Conservation (phyloP, 1,140 invertebrate genomes). For the Drosophila grimshawi region DNA sequence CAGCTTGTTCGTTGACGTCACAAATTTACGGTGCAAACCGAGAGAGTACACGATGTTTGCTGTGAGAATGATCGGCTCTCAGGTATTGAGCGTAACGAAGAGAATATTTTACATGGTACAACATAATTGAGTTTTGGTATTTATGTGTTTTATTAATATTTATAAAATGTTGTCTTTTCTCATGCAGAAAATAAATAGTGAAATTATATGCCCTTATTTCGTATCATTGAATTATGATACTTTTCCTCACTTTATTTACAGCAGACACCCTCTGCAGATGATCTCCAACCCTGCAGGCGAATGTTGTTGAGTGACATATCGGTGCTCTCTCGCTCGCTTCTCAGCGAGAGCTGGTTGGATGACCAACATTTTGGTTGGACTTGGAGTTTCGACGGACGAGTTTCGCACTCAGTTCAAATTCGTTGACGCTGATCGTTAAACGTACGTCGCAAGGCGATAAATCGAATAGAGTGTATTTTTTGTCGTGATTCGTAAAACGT, state of each 20-base stretch:
- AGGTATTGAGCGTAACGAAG: slow-evolving; percentile 16
- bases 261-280: too few relatives aligned
- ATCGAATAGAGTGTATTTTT: slow-evolving; percentile 15
- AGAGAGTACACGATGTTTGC: slow-evolving; percentile 30
- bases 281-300: slow-evolving; percentile 5
- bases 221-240: too few relatives aligned
- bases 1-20: slow-evolving; percentile 58
- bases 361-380: slow-evolving; percentile 17
- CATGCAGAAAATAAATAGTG: too few relatives aligned
- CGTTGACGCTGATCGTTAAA: slow-evolving; percentile 60
- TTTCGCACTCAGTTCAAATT: slow-evolving; percentile 49
- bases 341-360: slow-evolving; percentile 9
- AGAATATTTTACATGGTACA: slow-evolving; percentile 13
- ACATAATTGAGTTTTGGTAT: neutral
- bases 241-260: too few relatives aligned
- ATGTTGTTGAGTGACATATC: slow-evolving; percentile 51
- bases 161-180: neutral
- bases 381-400: slow-evolving; percentile 19
- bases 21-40: slow-evolving; percentile 41
- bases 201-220: too few relatives aligned
- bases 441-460: slow-evolving; percentile 45
- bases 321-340: neutral
- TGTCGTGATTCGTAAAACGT: slow-evolving; percentile 35
- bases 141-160: neutral
- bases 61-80: slow-evolving; percentile 24